Conservation (phyloP, 1,140 invertebrate genomes). For the Panagrolaimus sp. region DNA sequence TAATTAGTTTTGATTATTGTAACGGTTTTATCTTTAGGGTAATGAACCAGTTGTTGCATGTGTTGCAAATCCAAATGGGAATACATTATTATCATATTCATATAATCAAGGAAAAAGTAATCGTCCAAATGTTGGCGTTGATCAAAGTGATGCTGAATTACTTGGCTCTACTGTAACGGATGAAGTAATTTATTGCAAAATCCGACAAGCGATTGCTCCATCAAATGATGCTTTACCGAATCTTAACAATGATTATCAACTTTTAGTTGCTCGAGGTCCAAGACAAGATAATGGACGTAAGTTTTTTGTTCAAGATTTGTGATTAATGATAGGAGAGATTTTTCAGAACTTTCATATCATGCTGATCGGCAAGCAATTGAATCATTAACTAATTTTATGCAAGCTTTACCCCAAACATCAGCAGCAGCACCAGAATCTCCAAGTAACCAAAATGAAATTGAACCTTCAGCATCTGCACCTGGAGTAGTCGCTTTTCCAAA, state of each 20-base stretch:
- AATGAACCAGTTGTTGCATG: slow-evolving; percentile 9
- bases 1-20: neutral
- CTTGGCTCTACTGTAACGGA: neutral
- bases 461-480: neutral
- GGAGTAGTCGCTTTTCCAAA: neutral
- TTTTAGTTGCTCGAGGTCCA: slow-evolving; percentile 5
- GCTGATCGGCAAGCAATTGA: neutral
- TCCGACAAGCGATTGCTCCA: neutral
- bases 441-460: neutral
- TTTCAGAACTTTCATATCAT: neutral
- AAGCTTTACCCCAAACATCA: neutral
- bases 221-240: neutral
- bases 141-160: neutral
- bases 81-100: neutral
- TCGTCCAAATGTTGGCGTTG: neutral
- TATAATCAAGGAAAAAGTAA: slow-evolving; percentile 2
- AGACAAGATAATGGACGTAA: neutral
- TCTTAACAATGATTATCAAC: neutral
- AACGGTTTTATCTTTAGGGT: neutral
- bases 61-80: slow-evolving; percentile 6
- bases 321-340: too few species aligned
- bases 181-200: neutral
- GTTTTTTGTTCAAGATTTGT: too few species aligned
- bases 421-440: neutral
- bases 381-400: neutral